Evolutionary conservation across 2,888 invertebrate species (phyloP).

Genomic region (Chironomus riparius): DNA sequence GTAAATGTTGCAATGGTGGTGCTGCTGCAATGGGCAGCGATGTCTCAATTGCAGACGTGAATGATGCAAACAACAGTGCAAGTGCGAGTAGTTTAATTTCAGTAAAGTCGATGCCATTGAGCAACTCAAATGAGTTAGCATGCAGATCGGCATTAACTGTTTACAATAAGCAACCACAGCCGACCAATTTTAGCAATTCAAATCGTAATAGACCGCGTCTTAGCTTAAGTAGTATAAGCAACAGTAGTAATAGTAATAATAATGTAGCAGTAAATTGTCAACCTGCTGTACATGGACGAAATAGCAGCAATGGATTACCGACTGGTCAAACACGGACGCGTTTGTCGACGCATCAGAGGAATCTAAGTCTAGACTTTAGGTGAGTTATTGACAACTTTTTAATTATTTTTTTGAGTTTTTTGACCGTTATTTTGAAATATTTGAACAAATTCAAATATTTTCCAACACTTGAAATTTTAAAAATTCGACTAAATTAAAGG

Average conservation of each 20-base stretch:
- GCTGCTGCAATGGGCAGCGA: neutral
- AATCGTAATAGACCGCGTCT: conserved; percentile 39
- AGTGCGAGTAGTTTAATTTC: conserved; percentile 12
- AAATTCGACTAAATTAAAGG: too few relatives aligned
- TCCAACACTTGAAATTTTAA: too few relatives aligned
- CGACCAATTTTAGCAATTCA: conserved; percentile 9
- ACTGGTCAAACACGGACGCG: conserved; percentile 36
- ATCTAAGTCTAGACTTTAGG: conserved; percentile 84
- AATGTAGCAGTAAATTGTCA: conserved; percentile 32
- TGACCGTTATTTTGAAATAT: neutral
- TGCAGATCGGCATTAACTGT: conserved; percentile 8
- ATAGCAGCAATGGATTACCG: conserved; percentile 29
- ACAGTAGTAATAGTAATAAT: neutral
- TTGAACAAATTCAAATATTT: too few relatives aligned
- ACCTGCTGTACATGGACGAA: conserved; percentile 41
- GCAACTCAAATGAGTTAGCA: conserved; percentile 11
- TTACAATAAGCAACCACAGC: conserved; percentile 5
- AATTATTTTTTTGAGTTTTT: neutral
- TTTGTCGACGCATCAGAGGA: conserved; percentile 64
- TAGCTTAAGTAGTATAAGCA: conserved; percentile 37
- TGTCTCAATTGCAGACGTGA: conserved; percentile 9
- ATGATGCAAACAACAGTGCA: conserved; percentile 15
- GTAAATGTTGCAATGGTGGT: conserved; percentile 21
- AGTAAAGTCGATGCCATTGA: conserved; percentile 25
- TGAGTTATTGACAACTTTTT: conserved; percentile 39